Evolutionary conservation across 2,888 invertebrate species (phyloP).

Genomic region (Campoplex capitator): DNA sequence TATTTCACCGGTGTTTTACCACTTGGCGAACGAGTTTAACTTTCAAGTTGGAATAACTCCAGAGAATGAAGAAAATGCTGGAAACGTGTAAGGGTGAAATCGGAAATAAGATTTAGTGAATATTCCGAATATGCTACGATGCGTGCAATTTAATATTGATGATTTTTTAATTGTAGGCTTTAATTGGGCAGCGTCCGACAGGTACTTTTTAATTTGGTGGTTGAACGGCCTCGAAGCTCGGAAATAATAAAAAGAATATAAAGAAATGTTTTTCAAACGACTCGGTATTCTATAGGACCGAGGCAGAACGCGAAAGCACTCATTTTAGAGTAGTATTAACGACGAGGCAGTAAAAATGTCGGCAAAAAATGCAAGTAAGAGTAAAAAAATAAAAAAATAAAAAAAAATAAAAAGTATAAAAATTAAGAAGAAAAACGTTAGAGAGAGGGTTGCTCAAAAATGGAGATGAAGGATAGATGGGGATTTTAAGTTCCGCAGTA

Average conservation of each 20-base stretch:
- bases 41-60: too few relatives aligned
- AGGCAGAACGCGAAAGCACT: not conserved
- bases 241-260: not conserved
- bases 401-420: too few relatives aligned
- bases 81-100: not conserved
- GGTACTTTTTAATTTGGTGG: not conserved
- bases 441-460: conserved; percentile 8
- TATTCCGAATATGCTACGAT: not conserved
- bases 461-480: not conserved
- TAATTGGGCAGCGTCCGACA: not conserved
- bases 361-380: conserved; percentile 6
- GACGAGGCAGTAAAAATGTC: conserved; percentile 43
- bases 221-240: not conserved
- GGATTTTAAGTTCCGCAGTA: conserved; percentile 20
- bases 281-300: not conserved
- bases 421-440: conserved; percentile 9
- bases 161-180: not conserved
- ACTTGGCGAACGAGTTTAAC: too few relatives aligned
- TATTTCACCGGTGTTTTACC: not conserved
- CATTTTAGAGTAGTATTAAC: conserved; percentile 49
- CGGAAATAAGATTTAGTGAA: not conserved
- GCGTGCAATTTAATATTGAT: not conserved
- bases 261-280: not conserved
- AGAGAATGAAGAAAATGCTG: not conserved
- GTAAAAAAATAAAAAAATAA: too few relatives aligned